phyloP scores from a whole-genome alignment of 2,113 vertebrate species.

The Malurus elegans region DNA sequence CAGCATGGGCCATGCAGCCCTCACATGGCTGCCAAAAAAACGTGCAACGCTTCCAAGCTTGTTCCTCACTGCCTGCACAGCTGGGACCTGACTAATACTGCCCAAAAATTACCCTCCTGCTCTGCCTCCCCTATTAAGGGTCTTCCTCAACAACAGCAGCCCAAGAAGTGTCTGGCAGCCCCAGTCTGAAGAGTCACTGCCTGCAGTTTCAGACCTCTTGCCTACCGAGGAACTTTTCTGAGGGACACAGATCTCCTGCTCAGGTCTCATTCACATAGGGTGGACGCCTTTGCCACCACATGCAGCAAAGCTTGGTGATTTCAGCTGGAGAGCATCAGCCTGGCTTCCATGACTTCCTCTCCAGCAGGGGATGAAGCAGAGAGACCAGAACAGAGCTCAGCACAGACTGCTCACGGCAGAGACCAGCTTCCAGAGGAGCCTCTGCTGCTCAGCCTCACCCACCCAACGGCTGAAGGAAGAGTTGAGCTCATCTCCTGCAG shows the following conservation, averaged over 20 bases:
- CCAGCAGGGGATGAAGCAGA: not conserved
- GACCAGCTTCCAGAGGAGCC: not conserved
- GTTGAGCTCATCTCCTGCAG: conserved; percentile 16
- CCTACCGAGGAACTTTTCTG: not conserved
- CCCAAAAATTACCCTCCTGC: not conserved
- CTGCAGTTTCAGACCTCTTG: not conserved
- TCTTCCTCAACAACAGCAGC: not conserved
- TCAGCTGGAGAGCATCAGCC: not conserved
- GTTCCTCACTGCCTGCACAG: not conserved
- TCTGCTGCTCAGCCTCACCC: not conserved
- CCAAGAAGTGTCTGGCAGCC: not conserved
- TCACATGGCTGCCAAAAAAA: not conserved
- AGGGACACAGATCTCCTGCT: not conserved
- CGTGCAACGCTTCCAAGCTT: not conserved
- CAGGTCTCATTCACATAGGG: not conserved
- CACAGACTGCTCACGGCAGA: not conserved
- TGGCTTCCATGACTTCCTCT: not conserved
- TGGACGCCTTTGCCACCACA: not conserved
- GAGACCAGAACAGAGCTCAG: not conserved
- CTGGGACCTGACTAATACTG: not conserved
- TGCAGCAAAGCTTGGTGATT: not conserved
- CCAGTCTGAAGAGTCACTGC: not conserved
- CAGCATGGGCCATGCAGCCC: accelerated
- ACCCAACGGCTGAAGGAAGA: not conserved
- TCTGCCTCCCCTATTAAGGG: not conserved